phyloP scores from a whole-genome alignment of 2,797 vertebrate species.

The Sebastes miniatus region DNA sequence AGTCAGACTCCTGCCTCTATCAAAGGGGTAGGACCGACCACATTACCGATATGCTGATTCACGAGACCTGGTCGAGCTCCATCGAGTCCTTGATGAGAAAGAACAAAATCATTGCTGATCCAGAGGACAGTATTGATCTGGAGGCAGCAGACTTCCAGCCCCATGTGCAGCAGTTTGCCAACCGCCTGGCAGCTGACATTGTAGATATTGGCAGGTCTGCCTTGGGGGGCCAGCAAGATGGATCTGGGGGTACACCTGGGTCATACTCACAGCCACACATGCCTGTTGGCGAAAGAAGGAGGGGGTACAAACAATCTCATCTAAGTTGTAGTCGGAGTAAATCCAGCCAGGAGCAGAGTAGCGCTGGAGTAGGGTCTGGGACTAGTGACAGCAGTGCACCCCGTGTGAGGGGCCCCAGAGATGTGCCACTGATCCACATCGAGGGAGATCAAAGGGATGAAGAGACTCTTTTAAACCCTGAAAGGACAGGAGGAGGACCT shows the following conservation, averaged over 20 bases:
- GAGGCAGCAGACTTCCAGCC: constrained; percentile 81
- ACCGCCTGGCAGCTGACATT: constrained; percentile 85
- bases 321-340: constrained; percentile 63
- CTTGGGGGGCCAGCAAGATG: constrained; percentile 82
- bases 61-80: constrained; percentile 95
- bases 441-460: constrained; percentile 91
- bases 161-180: constrained; percentile 85
- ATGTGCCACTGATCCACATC: constrained; percentile 97
- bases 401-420: constrained; percentile 78
- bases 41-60: constrained; percentile 94
- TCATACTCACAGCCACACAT: constrained; percentile 54
- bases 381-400: constrained; percentile 48
- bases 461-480: constrained; percentile 51
- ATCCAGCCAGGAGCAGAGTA: constrained; percentile 72
- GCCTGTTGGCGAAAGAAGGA: constrained; percentile 76
- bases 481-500: constrained; percentile 40
- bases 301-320: constrained; percentile 72
- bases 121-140: constrained; percentile 77
- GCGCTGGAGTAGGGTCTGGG: constrained; percentile 18
- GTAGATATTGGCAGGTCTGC: constrained; percentile 85
- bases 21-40: constrained; percentile 89
- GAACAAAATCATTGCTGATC: constrained; percentile 93
- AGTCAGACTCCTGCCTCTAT: constrained; percentile 97
- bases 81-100: constrained; percentile 97
- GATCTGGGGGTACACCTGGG: constrained; percentile 36